Evolutionary conservation across 2,113 vertebrate species (phyloP).

Genomic region (Trogon melanurus): DNA sequence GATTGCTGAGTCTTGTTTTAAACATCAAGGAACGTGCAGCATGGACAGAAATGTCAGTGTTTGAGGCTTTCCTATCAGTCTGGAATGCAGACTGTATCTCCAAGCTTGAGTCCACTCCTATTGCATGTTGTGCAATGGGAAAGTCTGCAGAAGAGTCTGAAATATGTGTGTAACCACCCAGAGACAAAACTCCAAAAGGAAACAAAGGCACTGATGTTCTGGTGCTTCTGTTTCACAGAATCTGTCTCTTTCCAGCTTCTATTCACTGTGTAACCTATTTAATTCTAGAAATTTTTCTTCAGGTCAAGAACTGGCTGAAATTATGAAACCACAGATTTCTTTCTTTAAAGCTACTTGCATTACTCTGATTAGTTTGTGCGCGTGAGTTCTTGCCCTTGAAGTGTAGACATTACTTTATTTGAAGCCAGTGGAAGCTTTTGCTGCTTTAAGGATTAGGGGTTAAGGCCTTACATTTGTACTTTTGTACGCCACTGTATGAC

Average conservation of each 20-base stretch:
- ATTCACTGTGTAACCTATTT: background rate
- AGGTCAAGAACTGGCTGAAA: background rate
- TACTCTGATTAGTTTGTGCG: background rate
- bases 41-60: background rate
- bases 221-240: background rate
- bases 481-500: constrained; percentile 50
- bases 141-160: background rate
- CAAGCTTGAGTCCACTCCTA: background rate
- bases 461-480: constrained; percentile 24
- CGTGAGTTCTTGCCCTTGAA: background rate
- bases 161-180: background rate
- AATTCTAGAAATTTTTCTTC: background rate
- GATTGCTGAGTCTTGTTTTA: background rate
- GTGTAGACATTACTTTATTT: background rate
- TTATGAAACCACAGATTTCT: background rate
- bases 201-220: background rate
- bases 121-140: background rate
- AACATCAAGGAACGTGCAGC: background rate
- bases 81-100: background rate
- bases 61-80: background rate
- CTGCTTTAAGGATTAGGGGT: constrained; percentile 34
- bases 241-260: background rate
- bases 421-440: constrained; percentile 22
- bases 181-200: background rate
- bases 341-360: background rate